phyloP scores from a whole-genome alignment of 2,797 vertebrate genomes.

The Siniperca obscura region DNA sequence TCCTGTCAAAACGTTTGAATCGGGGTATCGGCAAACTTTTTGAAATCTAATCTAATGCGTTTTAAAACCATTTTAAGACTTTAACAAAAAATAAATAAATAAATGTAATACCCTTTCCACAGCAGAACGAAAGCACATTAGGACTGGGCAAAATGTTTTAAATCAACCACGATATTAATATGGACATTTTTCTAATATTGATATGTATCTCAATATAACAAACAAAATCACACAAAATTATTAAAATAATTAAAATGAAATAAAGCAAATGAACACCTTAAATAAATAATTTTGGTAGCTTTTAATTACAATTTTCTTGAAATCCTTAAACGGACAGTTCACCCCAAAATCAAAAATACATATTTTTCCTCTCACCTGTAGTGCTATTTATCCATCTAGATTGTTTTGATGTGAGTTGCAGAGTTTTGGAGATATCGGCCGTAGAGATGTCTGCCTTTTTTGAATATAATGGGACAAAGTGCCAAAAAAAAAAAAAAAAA shows the following conservation, averaged over 20 bases:
- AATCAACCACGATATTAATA: not conserved
- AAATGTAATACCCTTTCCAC: not conserved
- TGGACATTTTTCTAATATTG: not conserved
- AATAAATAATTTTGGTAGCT: not conserved
- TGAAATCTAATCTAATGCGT: not conserved
- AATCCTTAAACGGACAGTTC: not conserved
- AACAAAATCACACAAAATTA: not conserved
- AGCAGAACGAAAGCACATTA: not conserved
- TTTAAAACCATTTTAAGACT: not conserved
- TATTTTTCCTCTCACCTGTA: too few relatives aligned
- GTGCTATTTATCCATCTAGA: too few relatives aligned
- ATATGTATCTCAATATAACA: not conserved
- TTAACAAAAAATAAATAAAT: not conserved
- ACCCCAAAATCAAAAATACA: too few relatives aligned
- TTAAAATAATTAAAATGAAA: not conserved
- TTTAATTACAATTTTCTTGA: not conserved
- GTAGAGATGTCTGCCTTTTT: too few relatives aligned
- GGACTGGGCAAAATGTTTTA: not conserved
- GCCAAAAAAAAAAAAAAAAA: too few relatives aligned
- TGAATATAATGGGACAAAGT: too few relatives aligned
- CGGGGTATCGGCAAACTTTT: not conserved
- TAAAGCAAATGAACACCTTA: not conserved
- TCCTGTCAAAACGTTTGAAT: not conserved
- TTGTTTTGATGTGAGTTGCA: too few relatives aligned
- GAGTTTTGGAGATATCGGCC: too few relatives aligned